Base-by-base conservation (phyloP, 2,888 invertebrate genomes). In the Epirrhoe alternata region DNA sequence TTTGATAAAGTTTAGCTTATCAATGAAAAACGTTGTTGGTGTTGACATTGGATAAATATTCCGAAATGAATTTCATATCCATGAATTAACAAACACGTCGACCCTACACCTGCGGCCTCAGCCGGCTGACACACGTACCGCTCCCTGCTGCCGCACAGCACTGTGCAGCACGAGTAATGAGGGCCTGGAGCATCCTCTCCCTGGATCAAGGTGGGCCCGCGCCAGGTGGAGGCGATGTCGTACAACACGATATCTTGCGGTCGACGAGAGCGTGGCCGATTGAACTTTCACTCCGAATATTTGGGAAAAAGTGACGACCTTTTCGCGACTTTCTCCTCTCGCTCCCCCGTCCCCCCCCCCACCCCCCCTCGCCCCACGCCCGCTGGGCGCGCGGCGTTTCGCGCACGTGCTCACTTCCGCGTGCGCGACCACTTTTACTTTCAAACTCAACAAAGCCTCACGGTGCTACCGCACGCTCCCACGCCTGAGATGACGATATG, bases 221-320 rank as follows among this genome's bases (percentile, higher is more conserved):
- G 12, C 42, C 51, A 24, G 1, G n/a, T n/a, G 35, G 0, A 58
- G 30, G 45, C 51, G 33, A 52, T 16, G 17, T 17, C 55, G 45
- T 50, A 47, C 42, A 66, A 55, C 66, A 61, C 52, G 66, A 73
- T 71, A 73, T 77, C 84, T 84, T 87, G 86, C 84, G 80, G 85
- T 84, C 83, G 86, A 84, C 82, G 86, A 83, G 84, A 86, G 84
- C 86, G 83, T 81, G 78, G 82, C 80, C 76, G 79, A 70, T 80
- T 82, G 70, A 76, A 89, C 92, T 93, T 93, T 92, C 92, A 88
- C 92, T 90, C 80, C 75, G 90, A 92, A 92, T 93, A 93, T 93
- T 93, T 93, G 90, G 92, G 89, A 89, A 92, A 92, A 92, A 92
- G 92, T 87, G 81, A 82, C 92, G 91, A 93, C 92, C 92, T 93